Conservation (phyloP, 2,888 invertebrate species). For the Lottia scabra region DNA sequence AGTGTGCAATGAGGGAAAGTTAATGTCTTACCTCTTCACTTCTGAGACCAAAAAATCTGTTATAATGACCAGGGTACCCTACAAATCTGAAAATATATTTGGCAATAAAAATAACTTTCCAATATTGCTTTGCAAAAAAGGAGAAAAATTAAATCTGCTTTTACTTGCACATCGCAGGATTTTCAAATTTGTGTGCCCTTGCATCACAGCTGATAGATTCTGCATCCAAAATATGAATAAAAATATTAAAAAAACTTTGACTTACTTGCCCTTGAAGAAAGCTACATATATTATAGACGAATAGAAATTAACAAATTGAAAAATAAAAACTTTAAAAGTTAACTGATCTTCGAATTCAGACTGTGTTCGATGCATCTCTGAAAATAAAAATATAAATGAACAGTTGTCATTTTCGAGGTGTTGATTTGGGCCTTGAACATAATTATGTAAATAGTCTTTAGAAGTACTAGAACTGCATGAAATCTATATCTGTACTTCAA, state of each 20-base stretch:
- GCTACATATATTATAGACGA: slow-evolving; percentile 70
- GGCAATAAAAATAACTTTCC: not conserved
- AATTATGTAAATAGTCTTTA: too few species aligned
- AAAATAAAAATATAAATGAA: slow-evolving; percentile 19
- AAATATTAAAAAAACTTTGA: not conserved
- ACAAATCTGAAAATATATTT: slow-evolving; percentile 59
- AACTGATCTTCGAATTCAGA: slow-evolving; percentile 69
- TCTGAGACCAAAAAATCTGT: slow-evolving; percentile 71
- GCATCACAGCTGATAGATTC: too few species aligned
- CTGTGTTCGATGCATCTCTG: slow-evolving; percentile 70
- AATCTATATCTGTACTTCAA: too few species aligned
- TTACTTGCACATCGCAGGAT: too few species aligned
- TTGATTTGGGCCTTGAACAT: too few species aligned
- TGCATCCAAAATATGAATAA: not conserved
- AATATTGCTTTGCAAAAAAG: too few species aligned
- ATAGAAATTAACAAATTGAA: slow-evolving; percentile 71
- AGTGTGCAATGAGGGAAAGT: not conserved
- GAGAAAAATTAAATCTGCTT: too few species aligned
- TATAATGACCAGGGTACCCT: slow-evolving; percentile 73
- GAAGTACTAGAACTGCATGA: too few species aligned
- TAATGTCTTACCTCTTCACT: slow-evolving; percentile 71
- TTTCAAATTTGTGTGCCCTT: too few species aligned
- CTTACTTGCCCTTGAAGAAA: slow-evolving; percentile 70
- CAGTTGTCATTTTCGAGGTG: too few species aligned
- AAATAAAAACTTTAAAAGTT: slow-evolving; percentile 70